These are phyloP conservation scores for Zosterops lateralis DNA, from an alignment of 2,113 vertebrate species.

Conservation along the genomic window DNA sequence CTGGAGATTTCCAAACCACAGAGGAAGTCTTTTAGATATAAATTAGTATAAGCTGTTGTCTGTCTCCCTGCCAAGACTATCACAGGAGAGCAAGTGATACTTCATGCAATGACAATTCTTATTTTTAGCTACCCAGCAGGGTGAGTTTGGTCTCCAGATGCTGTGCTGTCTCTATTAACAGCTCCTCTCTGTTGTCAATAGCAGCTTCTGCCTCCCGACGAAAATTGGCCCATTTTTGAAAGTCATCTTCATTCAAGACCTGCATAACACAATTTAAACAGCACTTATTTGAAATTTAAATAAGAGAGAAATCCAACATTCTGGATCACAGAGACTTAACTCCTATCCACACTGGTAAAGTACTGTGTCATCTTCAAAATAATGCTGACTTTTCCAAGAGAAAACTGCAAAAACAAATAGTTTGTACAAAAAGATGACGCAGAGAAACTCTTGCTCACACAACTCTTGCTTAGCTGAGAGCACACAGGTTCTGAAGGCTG, in stretches of 20 bases:
- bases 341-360: neutral
- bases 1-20: neutral
- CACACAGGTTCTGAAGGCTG: neutral
- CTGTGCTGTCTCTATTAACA: conserved; percentile 78
- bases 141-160: conserved; percentile 81
- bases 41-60: neutral
- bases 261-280: conserved; percentile 43
- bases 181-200: conserved; percentile 80
- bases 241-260: conserved; percentile 84
- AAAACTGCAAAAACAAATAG: neutral
- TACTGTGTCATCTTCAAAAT: neutral
- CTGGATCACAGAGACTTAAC: neutral
- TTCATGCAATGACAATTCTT: neutral
- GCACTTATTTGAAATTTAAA: neutral
- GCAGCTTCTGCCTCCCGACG: conserved; percentile 83
- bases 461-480: neutral
- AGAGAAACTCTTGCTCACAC: neutral
- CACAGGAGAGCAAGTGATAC: neutral
- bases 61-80: conserved; percentile 16
- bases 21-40: conserved; percentile 16
- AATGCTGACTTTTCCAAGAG: neutral
- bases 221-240: conserved; percentile 80
- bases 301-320: neutral
- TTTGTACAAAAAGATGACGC: neutral
- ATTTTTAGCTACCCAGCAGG: conserved; percentile 80